Evolutionary conservation across 2,888 invertebrate species (phyloP).

Genomic region (Hypomecis atomaria): DNA sequence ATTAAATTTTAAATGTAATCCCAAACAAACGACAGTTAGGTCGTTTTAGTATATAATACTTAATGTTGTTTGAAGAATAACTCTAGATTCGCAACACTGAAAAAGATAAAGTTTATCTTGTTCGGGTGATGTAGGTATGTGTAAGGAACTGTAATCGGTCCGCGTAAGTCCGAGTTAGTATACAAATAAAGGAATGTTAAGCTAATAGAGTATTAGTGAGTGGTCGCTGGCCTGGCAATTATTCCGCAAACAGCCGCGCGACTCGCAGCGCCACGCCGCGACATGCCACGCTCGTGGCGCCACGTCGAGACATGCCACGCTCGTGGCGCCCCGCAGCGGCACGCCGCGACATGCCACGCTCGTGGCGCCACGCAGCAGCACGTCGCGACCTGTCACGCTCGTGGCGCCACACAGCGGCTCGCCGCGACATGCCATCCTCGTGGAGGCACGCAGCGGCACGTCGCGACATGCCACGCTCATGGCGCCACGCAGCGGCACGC

Average conservation of each 20-base stretch:
- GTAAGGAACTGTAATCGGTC: background rate
- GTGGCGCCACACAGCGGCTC: too few relatives aligned
- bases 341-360: too few relatives aligned
- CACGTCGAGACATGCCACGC: too few relatives aligned
- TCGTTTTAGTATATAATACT: conserved; percentile 43
- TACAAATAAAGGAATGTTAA: conserved; percentile 38
- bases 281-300: too few relatives aligned
- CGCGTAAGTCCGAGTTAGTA: conserved; percentile 5
- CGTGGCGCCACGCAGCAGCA: too few relatives aligned
- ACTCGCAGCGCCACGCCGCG: too few relatives aligned
- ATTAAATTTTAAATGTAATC: conserved; percentile 41
- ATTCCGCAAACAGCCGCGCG: conserved; percentile 49
- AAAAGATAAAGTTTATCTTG: background rate
- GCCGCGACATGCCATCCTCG: too few relatives aligned
- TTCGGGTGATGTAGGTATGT: background rate
- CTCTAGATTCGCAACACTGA: conserved; percentile 17
- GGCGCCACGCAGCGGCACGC: conserved; percentile 36
- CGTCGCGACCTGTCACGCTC: too few relatives aligned
- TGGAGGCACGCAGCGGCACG: too few relatives aligned
- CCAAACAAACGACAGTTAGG: conserved; percentile 45
- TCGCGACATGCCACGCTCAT: too few relatives aligned
- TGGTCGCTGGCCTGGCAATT: conserved; percentile 20
- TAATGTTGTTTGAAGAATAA: conserved; percentile 34
- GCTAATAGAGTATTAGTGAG: conserved; percentile 35
- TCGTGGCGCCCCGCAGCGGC: too few relatives aligned